These are phyloP conservation scores for Axis porcinus DNA, from an alignment of 2,113 vertebrate genomes.

Conservation along the genomic window DNA sequence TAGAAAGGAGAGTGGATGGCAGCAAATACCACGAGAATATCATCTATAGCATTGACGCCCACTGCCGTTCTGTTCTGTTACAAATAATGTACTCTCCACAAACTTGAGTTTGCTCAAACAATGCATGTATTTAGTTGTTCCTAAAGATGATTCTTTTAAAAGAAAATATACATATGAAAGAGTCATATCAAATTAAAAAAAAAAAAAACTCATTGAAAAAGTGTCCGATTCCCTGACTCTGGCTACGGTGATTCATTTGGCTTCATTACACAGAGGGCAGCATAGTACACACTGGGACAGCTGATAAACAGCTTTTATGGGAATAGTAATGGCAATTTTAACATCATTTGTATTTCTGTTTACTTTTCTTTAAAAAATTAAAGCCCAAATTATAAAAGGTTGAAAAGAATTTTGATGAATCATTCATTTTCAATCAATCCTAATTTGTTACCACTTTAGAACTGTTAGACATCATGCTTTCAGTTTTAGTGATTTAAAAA, in stretches of 20 bases:
- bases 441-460: slow-evolving; percentile 25
- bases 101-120: slow-evolving; percentile 68
- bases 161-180: slow-evolving; percentile 24
- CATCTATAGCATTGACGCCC: slow-evolving; percentile 72
- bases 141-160: slow-evolving; percentile 26
- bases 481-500: slow-evolving; percentile 51
- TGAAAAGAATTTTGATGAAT: neutral
- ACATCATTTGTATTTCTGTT: slow-evolving; percentile 46
- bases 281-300: neutral
- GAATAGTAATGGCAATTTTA: slow-evolving; percentile 42
- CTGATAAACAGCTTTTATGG: slow-evolving; percentile 48
- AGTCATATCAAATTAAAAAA: slow-evolving; percentile 23
- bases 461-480: slow-evolving; percentile 37
- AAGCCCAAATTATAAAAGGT: slow-evolving; percentile 34
- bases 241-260: slow-evolving; percentile 60
- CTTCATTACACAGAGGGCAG: slow-evolving; percentile 43
- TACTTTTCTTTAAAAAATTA: slow-evolving; percentile 40
- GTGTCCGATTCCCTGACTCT: slow-evolving; percentile 49
- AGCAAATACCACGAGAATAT: slow-evolving; percentile 73
- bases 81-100: slow-evolving; percentile 60
- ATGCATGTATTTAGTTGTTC: neutral
- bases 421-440: slow-evolving; percentile 42
- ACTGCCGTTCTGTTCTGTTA: slow-evolving; percentile 73
- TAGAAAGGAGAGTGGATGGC: slow-evolving; percentile 70
- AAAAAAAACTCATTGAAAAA: slow-evolving; percentile 34